Conservation (phyloP, 2,888 invertebrate species). For the Hedya salicella region DNA sequence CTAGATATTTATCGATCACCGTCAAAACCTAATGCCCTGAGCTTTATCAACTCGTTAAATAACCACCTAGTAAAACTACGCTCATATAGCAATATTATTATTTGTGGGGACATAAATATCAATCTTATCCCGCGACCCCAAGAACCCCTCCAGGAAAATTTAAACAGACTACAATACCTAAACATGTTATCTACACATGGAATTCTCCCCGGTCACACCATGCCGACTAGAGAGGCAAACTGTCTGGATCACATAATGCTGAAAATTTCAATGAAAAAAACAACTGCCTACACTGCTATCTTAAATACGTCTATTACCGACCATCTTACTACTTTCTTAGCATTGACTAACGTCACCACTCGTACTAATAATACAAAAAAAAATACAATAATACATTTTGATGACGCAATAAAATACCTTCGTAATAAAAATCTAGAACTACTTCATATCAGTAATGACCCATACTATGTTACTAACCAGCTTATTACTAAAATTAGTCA, state of each 20-base stretch:
- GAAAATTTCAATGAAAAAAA: slow-evolving; percentile 23
- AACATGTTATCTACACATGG: slow-evolving; percentile 24
- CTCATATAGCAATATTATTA: slow-evolving; percentile 43
- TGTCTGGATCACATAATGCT: slow-evolving; percentile 39
- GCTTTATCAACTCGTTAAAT: slow-evolving; percentile 46
- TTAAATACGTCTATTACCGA: slow-evolving; percentile 40
- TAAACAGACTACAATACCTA: slow-evolving; percentile 7
- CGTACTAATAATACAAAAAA: neutral
- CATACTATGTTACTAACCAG: neutral
- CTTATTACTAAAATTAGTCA: slow-evolving; percentile 2
- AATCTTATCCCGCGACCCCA: slow-evolving; percentile 31
- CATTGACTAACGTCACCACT: neutral
- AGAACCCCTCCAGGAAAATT: neutral
- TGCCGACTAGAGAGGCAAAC: slow-evolving; percentile 35
- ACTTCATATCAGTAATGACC: neutral
- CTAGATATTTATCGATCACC: slow-evolving; percentile 50
- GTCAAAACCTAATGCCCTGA: slow-evolving; percentile 43
- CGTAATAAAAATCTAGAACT: neutral
- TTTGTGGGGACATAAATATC: slow-evolving; percentile 51
- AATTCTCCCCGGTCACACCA: slow-evolving; percentile 27
- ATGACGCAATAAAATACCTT: no score
- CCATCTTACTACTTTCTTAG: slow-evolving; percentile 25
- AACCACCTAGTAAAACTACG: slow-evolving; percentile 42
- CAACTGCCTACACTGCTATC: slow-evolving; percentile 4
- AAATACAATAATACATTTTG: neutral